Evolutionary conservation across 2,113 vertebrate genomes (phyloP).

Genomic region (Cathartes aura): DNA sequence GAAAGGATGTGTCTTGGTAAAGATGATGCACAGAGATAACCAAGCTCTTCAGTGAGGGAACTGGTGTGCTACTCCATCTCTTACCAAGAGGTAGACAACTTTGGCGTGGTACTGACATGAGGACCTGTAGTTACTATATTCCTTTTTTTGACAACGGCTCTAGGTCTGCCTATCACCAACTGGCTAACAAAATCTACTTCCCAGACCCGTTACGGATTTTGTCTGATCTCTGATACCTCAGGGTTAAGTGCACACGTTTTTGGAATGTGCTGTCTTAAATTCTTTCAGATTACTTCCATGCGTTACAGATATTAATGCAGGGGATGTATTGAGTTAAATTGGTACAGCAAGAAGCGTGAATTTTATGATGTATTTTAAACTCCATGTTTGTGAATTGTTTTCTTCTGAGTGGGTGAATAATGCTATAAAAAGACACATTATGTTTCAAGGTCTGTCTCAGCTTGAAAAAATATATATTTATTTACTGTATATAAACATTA

Average conservation of each 20-base stretch:
- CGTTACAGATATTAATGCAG: conserved; percentile 54
- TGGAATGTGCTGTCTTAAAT: neutral
- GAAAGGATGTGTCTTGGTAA: neutral
- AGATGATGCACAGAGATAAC: neutral
- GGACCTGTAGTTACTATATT: neutral
- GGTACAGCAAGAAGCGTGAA: conserved; percentile 58
- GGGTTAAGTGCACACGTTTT: neutral
- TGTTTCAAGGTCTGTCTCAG: conserved; percentile 78
- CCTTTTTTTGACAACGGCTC: neutral
- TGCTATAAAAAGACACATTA: conserved; percentile 78
- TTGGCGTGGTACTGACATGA: neutral
- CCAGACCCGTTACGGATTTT: neutral
- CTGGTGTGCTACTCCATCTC: neutral
- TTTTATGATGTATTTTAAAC: conserved; percentile 77
- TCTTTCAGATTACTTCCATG: conserved; percentile 16
- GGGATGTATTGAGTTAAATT: conserved; percentile 61
- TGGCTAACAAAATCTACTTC: neutral
- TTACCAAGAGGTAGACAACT: neutral
- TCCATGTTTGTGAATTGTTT: conserved; percentile 71
- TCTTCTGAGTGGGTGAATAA: conserved; percentile 75
- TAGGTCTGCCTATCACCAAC: neutral
- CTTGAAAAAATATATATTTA: conserved; percentile 66
- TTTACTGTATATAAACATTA: conserved; percentile 70
- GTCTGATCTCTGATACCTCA: neutral
- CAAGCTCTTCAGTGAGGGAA: neutral